Evolutionary conservation across 2,113 vertebrate species (phyloP).

Genomic region (Caretta caretta): DNA sequence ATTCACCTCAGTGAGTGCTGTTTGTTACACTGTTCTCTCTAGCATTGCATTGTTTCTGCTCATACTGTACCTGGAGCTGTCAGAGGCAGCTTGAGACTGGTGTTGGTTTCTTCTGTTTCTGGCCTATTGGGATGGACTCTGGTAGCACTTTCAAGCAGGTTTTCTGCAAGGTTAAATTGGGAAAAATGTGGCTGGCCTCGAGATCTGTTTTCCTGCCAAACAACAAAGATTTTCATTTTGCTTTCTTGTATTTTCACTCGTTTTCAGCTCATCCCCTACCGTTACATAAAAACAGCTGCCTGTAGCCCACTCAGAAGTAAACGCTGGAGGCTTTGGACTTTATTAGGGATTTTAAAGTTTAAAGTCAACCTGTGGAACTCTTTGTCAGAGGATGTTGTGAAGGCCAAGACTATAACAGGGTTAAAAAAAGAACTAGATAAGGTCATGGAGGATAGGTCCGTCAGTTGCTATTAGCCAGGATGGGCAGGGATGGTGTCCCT

Average conservation of each 20-base stretch:
- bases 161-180: slow-evolving; percentile 79
- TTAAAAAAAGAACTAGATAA: too few relatives aligned
- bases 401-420: too few relatives aligned
- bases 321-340: not conserved
- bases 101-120: slow-evolving; percentile 73
- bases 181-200: slow-evolving; percentile 69
- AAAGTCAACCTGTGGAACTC: too few relatives aligned
- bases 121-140: slow-evolving; percentile 76
- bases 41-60: not conserved
- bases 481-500: too few relatives aligned
- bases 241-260: not conserved
- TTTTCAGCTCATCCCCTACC: not conserved
- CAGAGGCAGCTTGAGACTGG: slow-evolving; percentile 84
- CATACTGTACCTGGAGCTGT: slow-evolving; percentile 84
- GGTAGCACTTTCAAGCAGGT: slow-evolving; percentile 71
- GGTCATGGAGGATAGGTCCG: too few relatives aligned
- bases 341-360: not conserved
- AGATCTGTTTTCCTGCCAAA: slow-evolving; percentile 82
- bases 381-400: too few relatives aligned
- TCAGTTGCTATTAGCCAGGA: too few relatives aligned
- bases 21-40: not conserved
- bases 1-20: not conserved
- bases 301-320: not conserved
- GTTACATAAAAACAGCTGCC: not conserved
- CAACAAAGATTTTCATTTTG: not conserved